Conservation (phyloP, 35 echinoderm and acorn worm species). For the Stichopus chloronotus region DNA sequence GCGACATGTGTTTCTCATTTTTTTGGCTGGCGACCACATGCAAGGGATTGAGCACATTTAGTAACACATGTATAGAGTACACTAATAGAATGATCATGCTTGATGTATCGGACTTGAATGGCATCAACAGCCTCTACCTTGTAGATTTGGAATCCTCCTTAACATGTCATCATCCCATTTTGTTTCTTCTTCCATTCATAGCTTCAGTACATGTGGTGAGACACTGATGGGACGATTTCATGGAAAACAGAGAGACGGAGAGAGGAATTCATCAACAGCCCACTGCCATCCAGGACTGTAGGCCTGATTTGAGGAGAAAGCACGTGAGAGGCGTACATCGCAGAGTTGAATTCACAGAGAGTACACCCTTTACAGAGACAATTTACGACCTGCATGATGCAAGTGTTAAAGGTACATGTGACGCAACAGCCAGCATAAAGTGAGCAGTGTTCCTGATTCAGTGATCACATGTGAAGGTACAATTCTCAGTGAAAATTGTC, state of each 20-base stretch:
- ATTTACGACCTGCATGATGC: too few relatives aligned
- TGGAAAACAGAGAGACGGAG: too few relatives aligned
- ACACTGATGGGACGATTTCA: background rate
- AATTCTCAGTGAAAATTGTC: too few relatives aligned
- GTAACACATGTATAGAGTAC: background rate
- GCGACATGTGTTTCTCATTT: constrained; percentile 8
- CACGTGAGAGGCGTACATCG: background rate
- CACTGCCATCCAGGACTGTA: background rate
- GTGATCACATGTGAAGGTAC: too few relatives aligned
- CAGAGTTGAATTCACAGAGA: too few relatives aligned
- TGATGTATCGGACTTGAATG: background rate
- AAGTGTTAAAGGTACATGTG: too few relatives aligned
- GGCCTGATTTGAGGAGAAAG: background rate
- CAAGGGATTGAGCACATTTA: constrained; percentile 4
- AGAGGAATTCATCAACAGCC: background rate
- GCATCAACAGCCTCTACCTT: background rate
- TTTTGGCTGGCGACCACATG: background rate
- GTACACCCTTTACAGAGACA: too few relatives aligned
- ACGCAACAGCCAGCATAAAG: too few relatives aligned
- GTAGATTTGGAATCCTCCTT: background rate
- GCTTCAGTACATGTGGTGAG: constrained; percentile 27
- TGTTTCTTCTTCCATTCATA: constrained; percentile 24
- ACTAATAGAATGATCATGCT: background rate
- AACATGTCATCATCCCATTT: constrained; percentile 14
- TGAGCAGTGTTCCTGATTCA: too few relatives aligned